Base-by-base conservation (phyloP, 2,797 vertebrate species). In the Distichodus sexfasciatus region DNA sequence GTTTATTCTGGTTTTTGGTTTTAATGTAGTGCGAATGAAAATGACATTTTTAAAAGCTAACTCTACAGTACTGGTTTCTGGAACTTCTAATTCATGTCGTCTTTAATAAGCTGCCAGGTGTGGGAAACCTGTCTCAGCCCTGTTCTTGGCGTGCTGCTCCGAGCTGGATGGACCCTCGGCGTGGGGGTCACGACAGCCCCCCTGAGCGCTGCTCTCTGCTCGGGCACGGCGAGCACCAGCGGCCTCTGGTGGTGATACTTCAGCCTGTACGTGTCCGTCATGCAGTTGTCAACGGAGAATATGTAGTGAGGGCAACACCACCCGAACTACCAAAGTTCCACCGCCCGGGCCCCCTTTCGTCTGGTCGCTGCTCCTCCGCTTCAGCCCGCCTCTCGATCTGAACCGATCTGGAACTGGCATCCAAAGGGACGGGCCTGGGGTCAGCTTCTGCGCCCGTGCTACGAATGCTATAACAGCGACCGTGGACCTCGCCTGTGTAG, bases 241-340 rank as follows among this genome's bases (percentile, higher is more conserved):
- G 95, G 93, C 84, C 94, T 93, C 88, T 96, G 95, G 83, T 96
- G 94, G 84, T 98, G 95, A 77, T 98, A 99, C 83, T 97, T 98
- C 59, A 96, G 79, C 78, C 97, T 93, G 77, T 99, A 99, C 0
- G 95, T 98, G 81, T 99, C 97, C 7, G 97, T 99, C 97, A 99
- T 98, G 73, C 97, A 99, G 79, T 91, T 94, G 73, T 99, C 97
- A 66, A 99, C 97, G 0, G 93, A 96, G 84, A 99, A 99, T 98
- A 99, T 1, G 96, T 99, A 0, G 96, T 99, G 31, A 95, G 86
- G 9, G 94, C 90, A 57, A 99, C 76, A 31, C 88, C 91, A n/a
- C n/a, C n/a, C n/a, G n/a, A n/a, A n/a, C n/a, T n/a, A n/a, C n/a
- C n/a, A n/a, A n/a, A n/a, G n/a, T n/a, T n/a, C n/a, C n/a, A n/a